Conservation (phyloP, 2,113 vertebrate species). For the Cranoglanis bouderius region DNA sequence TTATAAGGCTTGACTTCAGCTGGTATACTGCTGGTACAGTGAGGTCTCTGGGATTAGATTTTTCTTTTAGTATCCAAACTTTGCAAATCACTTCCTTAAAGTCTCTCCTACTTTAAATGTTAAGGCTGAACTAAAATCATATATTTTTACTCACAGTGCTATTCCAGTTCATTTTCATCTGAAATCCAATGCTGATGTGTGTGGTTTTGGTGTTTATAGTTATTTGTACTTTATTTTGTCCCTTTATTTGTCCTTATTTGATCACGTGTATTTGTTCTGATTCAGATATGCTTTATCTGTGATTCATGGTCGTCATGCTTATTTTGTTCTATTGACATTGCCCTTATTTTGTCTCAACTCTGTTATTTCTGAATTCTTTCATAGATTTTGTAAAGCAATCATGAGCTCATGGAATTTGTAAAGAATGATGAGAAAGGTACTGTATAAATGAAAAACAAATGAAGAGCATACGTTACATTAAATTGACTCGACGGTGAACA, state of each 20-base stretch:
- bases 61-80: background rate
- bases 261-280: background rate
- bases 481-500: slow-evolving; percentile 40
- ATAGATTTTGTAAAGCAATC: background rate
- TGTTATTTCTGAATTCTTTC: background rate
- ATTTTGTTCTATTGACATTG: background rate
- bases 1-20: background rate
- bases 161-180: background rate
- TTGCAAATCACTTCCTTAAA: background rate
- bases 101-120: background rate
- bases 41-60: background rate
- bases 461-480: slow-evolving; percentile 37
- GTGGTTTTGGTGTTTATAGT: background rate
- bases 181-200: background rate
- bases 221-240: background rate
- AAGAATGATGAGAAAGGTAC: background rate
- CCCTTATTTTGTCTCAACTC: background rate
- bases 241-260: background rate
- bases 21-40: background rate
- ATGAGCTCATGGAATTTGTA: background rate
- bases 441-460: slow-evolving; percentile 42
- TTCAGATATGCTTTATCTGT: background rate
- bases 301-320: background rate
- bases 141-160: background rate
- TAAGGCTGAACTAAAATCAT: background rate